Conservation (phyloP, 92 coral and sea anemone genomes). For the Zoanthus gigantus region DNA sequence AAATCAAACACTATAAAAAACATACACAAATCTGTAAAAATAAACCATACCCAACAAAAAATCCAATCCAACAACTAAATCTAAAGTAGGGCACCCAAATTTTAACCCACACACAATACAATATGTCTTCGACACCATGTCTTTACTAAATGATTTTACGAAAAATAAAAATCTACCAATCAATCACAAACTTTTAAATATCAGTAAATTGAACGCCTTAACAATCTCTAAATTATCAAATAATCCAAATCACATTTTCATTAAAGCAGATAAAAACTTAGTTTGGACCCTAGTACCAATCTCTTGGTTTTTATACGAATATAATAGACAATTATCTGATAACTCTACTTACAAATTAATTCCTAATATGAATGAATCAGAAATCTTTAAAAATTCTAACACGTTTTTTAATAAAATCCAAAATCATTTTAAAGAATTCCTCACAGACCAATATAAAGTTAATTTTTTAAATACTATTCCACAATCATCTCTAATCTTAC, state of each 20-base stretch:
- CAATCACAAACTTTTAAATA: no score
- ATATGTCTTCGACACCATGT: no score
- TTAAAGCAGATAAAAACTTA: slow-evolving; percentile 3
- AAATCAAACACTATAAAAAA: no score
- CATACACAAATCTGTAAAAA: no score
- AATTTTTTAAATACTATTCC: not conserved
- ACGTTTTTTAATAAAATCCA: not conserved
- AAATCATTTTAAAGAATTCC: not conserved
- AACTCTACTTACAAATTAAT: not conserved
- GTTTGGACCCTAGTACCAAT: not conserved
- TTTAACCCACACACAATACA: no score
- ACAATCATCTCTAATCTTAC: not conserved
- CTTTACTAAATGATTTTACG: no score
- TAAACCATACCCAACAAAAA: no score
- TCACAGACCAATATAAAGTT: not conserved
- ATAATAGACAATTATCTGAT: not conserved
- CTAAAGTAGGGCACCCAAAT: no score
- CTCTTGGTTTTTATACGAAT: not conserved
- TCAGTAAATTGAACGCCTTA: no score
- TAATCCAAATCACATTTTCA: not conserved
- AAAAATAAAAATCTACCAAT: no score
- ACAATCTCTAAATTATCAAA: not conserved
- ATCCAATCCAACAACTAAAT: no score
- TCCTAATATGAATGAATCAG: not conserved
- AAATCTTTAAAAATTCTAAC: not conserved